Evolutionary conservation across 2,888 invertebrate genomes (phyloP), one percentile per base, ranked within the genome.

Genomic region (Hydriomena furcata): DNA sequence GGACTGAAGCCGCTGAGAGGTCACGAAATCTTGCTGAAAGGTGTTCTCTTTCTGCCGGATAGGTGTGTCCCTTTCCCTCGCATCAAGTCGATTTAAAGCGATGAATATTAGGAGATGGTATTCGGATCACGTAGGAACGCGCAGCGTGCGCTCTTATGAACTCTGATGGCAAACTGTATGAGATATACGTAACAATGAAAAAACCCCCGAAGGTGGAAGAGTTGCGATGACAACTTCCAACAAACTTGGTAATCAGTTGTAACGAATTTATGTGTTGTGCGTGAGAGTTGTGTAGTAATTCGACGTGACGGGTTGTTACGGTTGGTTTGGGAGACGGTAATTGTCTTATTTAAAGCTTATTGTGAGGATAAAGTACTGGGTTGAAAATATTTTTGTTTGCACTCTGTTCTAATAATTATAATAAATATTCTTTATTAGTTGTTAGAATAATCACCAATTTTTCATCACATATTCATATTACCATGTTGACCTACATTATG

Each of bases 1-100:
- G 81, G 84, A 80, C 86, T 80, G 84, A 82, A 87, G 82, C 82
- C 78, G 86, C 76, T 87, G 90, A 90, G 86, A 90, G 89, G 90
- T 89, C 90, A 89, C 90, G 87, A 81, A 87, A 82, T 88, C 88
- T 87, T 82, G 82, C 80, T 72, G 76, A 78, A 77, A 76, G 73
- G 63, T 55, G 52, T 37, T 74, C 79, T 65, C 73, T 59, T 61
- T 86, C 71, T 44, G 28, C 47, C 72, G 62, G 73, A 79, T 75
- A 63, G 56, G 55, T 48, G 55, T 58, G 66, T 87, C 87, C 58
- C 72, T 58, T 41, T 85, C 76, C 25, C 76, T 65, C 84, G 64
- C 76, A 71, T 66, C 71, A 67, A 63, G 73, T 69, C 68, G 82
- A 77, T 84, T 84, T 82, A 84, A 86, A 87, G 74, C 87, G 84